A percentile compares a stretch with the other conserved stretches of the same genome.
Conservation (phyloP, 2,888 invertebrate species). For the Gandaritis pyraliata region DNA sequence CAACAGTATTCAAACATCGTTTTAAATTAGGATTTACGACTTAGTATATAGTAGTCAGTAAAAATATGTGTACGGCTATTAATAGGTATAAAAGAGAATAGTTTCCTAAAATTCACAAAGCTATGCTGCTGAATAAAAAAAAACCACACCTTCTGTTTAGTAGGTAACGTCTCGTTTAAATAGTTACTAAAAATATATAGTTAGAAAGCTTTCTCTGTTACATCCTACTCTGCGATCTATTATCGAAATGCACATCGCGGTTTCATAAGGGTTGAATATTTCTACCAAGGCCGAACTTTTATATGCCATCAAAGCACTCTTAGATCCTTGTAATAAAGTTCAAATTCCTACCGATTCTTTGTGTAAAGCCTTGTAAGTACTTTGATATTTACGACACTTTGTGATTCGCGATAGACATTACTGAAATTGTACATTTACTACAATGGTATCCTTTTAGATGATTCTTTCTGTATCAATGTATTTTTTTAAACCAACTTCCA, state of each 20-base stretch:
- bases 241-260: slow-evolving; percentile 81
- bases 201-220: slow-evolving; percentile 16
- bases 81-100: no score
- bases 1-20: no score
- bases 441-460: slow-evolving; percentile 39
- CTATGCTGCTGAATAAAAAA: no score
- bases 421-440: slow-evolving; percentile 63
- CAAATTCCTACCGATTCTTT: slow-evolving; percentile 5
- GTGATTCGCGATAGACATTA: slow-evolving; percentile 61
- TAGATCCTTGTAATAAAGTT: slow-evolving; percentile 34
- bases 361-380: slow-evolving; percentile 36
- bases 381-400: slow-evolving; percentile 61
- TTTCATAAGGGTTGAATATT: slow-evolving; percentile 79
- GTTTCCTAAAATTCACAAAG: no score
- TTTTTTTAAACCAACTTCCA: no score
- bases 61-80: no score
- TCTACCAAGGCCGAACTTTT: slow-evolving; percentile 46
- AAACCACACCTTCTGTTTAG: no score
- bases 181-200: neutral
- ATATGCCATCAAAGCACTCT: slow-evolving; percentile 27
- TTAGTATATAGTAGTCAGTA: no score
- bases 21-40: no score
- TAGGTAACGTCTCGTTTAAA: no score
- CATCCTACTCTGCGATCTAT: slow-evolving; percentile 62
- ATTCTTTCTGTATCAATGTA: slow-evolving; percentile 27